phyloP scores from a whole-genome alignment of 92 coral and sea anemone species.

The Umimayanthus kanabou region DNA sequence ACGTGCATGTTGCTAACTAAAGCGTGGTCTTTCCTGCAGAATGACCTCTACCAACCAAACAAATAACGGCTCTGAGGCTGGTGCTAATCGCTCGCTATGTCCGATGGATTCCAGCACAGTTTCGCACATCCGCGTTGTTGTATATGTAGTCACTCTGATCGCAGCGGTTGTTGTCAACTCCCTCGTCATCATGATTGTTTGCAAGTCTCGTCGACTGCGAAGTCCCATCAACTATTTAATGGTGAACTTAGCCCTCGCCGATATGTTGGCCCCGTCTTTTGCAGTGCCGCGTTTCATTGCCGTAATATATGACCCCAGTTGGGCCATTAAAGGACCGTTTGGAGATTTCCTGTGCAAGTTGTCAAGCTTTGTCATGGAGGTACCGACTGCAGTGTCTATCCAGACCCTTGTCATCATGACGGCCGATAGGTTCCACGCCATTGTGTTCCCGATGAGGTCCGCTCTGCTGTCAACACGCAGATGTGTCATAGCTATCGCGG shows the following conservation, averaged over 20 bases:
- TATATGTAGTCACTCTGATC: neutral
- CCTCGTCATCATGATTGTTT: slow-evolving; percentile 8
- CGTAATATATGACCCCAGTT: slow-evolving; percentile 2
- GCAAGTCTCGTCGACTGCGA: neutral
- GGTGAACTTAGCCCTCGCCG: slow-evolving; percentile 20
- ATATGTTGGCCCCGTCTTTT: slow-evolving; percentile 11
- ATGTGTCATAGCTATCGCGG: slow-evolving; percentile 8
- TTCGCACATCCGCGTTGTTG: neutral
- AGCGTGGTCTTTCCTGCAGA: too few relatives aligned
- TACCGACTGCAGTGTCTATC: slow-evolving; percentile 1
- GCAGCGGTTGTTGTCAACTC: slow-evolving; percentile 11
- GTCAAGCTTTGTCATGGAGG: slow-evolving; percentile 7
- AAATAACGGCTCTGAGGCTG: too few relatives aligned
- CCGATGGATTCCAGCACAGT: too few relatives aligned
- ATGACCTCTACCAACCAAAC: too few relatives aligned
- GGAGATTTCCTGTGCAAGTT: slow-evolving; percentile 29
- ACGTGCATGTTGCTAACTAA: too few relatives aligned
- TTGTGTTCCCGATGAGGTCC: slow-evolving; percentile 15
- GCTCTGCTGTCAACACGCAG: neutral
- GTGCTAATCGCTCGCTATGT: too few relatives aligned
- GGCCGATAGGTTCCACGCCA: slow-evolving; percentile 18
- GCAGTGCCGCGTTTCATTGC: slow-evolving; percentile 14
- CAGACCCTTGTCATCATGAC: slow-evolving; percentile 26
- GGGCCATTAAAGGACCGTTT: slow-evolving; percentile 22
- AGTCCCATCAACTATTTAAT: slow-evolving; percentile 19